phyloP scores from a whole-genome alignment of 1,140 invertebrate species.

The Ooceraea biroi region DNA sequence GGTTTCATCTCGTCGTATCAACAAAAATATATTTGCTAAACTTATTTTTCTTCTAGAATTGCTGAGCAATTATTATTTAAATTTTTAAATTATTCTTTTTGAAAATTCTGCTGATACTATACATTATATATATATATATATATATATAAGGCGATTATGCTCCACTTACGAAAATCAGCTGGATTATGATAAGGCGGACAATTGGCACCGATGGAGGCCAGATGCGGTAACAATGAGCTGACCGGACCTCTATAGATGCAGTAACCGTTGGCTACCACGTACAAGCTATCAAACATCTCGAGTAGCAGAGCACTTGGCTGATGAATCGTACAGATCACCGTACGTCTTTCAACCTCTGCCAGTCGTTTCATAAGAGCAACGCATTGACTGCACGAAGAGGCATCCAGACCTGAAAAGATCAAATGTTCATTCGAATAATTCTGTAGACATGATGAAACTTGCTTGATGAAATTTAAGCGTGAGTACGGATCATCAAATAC shows the following conservation, averaged over 20 bases:
- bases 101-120: too few species aligned
- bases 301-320: slow-evolving; percentile 98
- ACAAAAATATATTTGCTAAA: too few species aligned
- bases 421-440: neutral
- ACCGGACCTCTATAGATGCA: slow-evolving; percentile 95
- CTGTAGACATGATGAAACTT: neutral
- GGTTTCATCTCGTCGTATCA: too few species aligned
- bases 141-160: too few species aligned
- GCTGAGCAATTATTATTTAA: too few species aligned
- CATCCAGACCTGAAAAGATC: slow-evolving; percentile 93
- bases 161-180: slow-evolving; percentile 94
- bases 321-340: slow-evolving; percentile 98
- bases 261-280: slow-evolving; percentile 94
- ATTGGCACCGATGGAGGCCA: slow-evolving; percentile 91
- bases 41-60: too few species aligned
- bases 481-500: neutral
- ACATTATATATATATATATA: too few species aligned
- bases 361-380: slow-evolving; percentile 93
- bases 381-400: slow-evolving; percentile 95
- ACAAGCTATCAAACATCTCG: slow-evolving; percentile 98
- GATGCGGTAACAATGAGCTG: slow-evolving; percentile 92
- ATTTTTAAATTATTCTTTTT: too few species aligned
- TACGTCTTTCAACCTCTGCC: slow-evolving; percentile 93
- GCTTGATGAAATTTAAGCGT: neutral
- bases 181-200: slow-evolving; percentile 98